A percentile compares a stretch with the other conserved stretches of the same genome.
Conservation (phyloP, 2,797 vertebrate species). For the Tragelaphus oryx region DNA sequence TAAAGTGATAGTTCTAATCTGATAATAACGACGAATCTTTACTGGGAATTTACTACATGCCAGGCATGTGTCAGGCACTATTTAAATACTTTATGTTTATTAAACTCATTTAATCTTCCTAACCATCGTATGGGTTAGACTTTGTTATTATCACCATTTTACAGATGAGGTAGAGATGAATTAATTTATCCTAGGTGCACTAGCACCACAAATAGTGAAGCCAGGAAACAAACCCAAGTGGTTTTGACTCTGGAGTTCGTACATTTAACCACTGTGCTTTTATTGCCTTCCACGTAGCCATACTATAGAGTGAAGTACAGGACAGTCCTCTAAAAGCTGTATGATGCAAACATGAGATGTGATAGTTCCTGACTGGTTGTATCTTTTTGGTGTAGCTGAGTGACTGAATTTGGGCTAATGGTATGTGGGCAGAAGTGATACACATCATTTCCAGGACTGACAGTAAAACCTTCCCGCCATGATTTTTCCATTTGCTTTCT, state of each 20-base stretch:
- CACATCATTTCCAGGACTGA: background rate
- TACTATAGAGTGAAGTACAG: background rate
- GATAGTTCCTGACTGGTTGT: background rate
- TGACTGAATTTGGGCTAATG: background rate
- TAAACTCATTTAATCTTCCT: constrained; percentile 23
- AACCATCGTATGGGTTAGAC: background rate
- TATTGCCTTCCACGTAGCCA: background rate
- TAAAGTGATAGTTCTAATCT: background rate
- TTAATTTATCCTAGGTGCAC: background rate
- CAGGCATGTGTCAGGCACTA: background rate
- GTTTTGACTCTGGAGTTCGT: background rate
- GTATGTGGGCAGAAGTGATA: background rate
- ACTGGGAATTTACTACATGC: background rate
- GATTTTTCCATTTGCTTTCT: background rate
- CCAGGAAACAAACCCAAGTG: background rate
- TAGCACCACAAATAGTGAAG: background rate
- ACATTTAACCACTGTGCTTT: background rate
- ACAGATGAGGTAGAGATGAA: background rate
- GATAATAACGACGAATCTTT: background rate
- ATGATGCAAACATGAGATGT: background rate
- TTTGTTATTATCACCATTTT: constrained; percentile 5
- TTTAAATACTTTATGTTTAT: constrained; percentile 29
- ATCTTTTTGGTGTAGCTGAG: background rate
- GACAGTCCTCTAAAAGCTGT: background rate
- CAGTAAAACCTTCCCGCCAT: background rate